Conservation (phyloP, 2,113 vertebrate genomes). For the Oplegnathus fasciatus region DNA sequence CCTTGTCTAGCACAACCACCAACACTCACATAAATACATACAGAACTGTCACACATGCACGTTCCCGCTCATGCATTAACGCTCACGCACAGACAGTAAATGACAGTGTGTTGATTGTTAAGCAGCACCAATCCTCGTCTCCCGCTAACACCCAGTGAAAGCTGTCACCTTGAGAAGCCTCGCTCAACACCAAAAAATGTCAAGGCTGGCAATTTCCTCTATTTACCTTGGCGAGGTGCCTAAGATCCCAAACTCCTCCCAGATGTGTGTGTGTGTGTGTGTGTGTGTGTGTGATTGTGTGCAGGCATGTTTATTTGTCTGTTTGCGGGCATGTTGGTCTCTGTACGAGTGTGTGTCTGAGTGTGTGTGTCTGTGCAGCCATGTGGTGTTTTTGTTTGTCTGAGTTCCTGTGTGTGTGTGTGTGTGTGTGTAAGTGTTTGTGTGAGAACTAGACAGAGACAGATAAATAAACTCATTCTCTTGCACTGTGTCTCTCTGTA, state of each 20-base stretch:
- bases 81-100: slow-evolving; percentile 6
- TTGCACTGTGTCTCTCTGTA: slow-evolving; percentile 36
- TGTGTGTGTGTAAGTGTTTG: background rate
- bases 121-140: slow-evolving; percentile 41
- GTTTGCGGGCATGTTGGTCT: slow-evolving; percentile 47
- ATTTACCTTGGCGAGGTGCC: slow-evolving; percentile 70
- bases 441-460: slow-evolving; percentile 21
- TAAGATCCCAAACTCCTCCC: slow-evolving; percentile 57
- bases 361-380: slow-evolving; percentile 22
- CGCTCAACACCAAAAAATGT: slow-evolving; percentile 59
- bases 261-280: slow-evolving; percentile 46
- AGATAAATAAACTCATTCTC: slow-evolving; percentile 52
- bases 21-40: slow-evolving; percentile 9
- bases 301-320: slow-evolving; percentile 59
- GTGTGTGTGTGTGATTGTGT: slow-evolving; percentile 17
- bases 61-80: background rate
- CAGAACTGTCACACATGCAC: slow-evolving; percentile 7
- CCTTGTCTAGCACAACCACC: background rate
- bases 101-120: slow-evolving; percentile 61
- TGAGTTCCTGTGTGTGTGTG: background rate
- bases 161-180: slow-evolving; percentile 71
- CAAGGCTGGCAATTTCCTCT: slow-evolving; percentile 65
- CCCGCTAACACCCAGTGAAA: slow-evolving; percentile 54
- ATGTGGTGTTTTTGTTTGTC: slow-evolving; percentile 23
- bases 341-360: slow-evolving; percentile 10